Evolutionary conservation across 2,797 vertebrate species (phyloP).

Genomic region (Mormyrus hasselquistii): DNA sequence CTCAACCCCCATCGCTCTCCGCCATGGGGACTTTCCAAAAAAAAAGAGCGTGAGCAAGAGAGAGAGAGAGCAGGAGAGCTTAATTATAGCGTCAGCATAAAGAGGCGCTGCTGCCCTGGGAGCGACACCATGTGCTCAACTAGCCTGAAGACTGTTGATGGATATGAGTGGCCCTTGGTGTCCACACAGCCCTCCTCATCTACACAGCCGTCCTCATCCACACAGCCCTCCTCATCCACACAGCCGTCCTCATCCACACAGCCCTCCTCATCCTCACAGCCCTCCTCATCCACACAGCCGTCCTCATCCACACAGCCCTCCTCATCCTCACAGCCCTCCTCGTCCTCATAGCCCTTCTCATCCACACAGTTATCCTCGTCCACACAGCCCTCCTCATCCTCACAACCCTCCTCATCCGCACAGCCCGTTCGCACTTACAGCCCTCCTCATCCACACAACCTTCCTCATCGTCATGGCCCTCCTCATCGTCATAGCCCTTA

Average conservation of each 20-base stretch:
- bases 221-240: not conserved
- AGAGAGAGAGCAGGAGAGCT: conserved; percentile 9
- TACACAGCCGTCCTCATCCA: not conserved
- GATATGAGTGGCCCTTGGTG: not conserved
- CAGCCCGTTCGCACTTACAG: not conserved
- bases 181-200: not conserved
- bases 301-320: not conserved
- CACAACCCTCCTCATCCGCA: not conserved
- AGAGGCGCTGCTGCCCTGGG: not conserved
- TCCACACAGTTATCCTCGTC: not conserved
- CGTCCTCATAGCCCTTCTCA: not conserved
- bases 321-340: not conserved
- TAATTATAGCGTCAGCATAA: not conserved
- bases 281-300: not conserved
- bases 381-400: not conserved
- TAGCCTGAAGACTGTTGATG: not conserved
- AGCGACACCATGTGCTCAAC: too few species aligned
- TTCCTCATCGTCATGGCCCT: not conserved
- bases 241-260: not conserved
- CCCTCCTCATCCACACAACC: not conserved
- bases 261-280: not conserved
- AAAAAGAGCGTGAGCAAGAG: conserved; percentile 38
- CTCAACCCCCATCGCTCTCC: conserved; percentile 64
- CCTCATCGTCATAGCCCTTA: not conserved
- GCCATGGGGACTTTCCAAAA: conserved; percentile 73